Evolutionary conservation across 1,140 invertebrate species (phyloP), one percentile per base, ranked within the genome.

Genomic region (Steinernema khuongi): DNA sequence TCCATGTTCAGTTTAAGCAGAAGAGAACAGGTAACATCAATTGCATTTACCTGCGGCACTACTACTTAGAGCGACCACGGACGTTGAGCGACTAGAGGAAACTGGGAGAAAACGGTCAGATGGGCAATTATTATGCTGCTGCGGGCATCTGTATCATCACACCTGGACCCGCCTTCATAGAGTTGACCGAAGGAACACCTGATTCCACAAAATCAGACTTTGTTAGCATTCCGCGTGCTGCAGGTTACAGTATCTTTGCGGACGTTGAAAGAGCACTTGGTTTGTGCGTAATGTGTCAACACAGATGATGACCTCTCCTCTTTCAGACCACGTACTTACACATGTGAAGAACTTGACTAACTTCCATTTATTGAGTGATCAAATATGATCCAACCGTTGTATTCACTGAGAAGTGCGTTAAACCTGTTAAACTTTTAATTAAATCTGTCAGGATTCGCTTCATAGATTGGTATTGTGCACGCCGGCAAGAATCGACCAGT

Each of bases 211-310:
- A 60, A 22, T 4, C 7, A n/a, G n/a, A 2, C 14, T 22, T 60
- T 60, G 50, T 22, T 60, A 60, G 50, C 50, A n/a, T 2, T 60
- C 4, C 19, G 50, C 50, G 2, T 22, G 7, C 22, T 26, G 50
- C 50, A 7, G n/a, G n/a, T n/a, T 60, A 60, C 50, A 22, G 50
- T 60, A 60, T 60, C 50, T 26, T 7, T 60, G 22, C 50, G 26
- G 50, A 26, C 26, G 50, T n/a, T n/a, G n/a, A n/a, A n/a, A n/a
- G n/a, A n/a, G n/a, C n/a, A n/a, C n/a, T n/a, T n/a, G n/a, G n/a
- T n/a, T n/a, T n/a, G n/a, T n/a, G n/a, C n/a, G n/a, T 22, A 60
- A 60, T n/a, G 50, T 60, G 50, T 60, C 50, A 26, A 60, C 26
- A 60, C 7, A 60, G 50, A 60, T 60, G 50, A 14, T 60, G 4